A percentile compares a stretch with the other conserved stretches of the same genome.
phyloP scores from a whole-genome alignment of 2,797 vertebrate species.

The Galago senegalensis region DNA sequence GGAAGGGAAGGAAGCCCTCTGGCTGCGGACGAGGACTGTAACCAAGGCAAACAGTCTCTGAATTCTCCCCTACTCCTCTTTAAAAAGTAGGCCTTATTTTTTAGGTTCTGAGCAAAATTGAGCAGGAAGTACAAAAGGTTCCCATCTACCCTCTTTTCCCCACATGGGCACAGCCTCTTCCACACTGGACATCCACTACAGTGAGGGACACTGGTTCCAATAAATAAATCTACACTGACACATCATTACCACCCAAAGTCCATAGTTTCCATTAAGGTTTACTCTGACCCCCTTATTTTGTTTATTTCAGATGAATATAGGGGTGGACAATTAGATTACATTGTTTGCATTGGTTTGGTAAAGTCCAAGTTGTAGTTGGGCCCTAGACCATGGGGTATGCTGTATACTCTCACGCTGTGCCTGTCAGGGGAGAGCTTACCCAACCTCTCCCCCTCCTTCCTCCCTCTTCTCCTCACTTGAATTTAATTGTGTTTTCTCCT shows the following conservation, averaged over 20 bases:
- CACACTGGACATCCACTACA: rapidly evolving
- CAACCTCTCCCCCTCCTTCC: no score
- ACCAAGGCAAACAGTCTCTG: neutral
- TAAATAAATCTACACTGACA: rapidly evolving
- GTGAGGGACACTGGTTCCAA: neutral
- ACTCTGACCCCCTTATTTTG: neutral
- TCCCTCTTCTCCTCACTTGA: no score
- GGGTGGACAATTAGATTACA: no score
- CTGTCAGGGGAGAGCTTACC: no score
- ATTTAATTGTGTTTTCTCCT: no score
- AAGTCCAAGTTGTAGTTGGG: no score
- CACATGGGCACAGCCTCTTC: neutral
- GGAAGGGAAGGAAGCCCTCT: neutral
- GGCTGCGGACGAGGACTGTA: neutral
- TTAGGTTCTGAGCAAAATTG: neutral
- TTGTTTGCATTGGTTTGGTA: no score
- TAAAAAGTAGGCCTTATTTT: neutral
- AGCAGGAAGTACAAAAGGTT: neutral
- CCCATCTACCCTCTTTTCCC: no score
- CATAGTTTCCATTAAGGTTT: neutral
- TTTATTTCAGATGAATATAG: no score
- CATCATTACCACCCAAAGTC: neutral
- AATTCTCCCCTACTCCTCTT: neutral
- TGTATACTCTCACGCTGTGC: no score
- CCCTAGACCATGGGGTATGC: no score